Evolutionary conservation across 2,113 vertebrate genomes (phyloP).

Genomic region (Callithrix jacchus): DNA sequence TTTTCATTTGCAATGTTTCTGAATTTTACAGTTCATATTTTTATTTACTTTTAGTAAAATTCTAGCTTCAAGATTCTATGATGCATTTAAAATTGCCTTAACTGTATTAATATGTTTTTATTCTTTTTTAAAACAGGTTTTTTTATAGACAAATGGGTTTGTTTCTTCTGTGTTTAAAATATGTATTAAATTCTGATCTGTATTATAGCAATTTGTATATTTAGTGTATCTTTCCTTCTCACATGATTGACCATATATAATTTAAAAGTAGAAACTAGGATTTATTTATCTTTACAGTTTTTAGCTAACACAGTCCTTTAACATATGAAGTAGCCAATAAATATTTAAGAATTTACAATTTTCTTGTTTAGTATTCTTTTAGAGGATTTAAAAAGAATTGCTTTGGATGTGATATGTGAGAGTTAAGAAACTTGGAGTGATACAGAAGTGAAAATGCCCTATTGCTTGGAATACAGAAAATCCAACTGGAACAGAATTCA

Average conservation of each 20-base stretch:
- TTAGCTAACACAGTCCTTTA: neutral
- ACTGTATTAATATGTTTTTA: neutral
- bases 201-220: neutral
- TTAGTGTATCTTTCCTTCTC: neutral
- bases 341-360: neutral
- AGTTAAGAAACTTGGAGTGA: neutral
- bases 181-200: neutral
- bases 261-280: neutral
- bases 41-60: constrained; percentile 13
- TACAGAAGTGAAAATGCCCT: neutral
- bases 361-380: neutral
- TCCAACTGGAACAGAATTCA: neutral
- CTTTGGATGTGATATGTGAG: neutral
- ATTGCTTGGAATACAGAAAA: neutral
- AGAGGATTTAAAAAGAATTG: neutral
- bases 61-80: neutral
- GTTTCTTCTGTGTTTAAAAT: neutral
- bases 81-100: neutral
- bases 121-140: neutral
- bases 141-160: neutral
- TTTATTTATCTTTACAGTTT: neutral
- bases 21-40: neutral
- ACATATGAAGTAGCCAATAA: neutral
- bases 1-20: neutral
- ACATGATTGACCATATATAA: neutral